These are phyloP conservation scores for Ditula angustiorana DNA, from an alignment of 2,888 invertebrate species.

Conservation along the genomic window DNA sequence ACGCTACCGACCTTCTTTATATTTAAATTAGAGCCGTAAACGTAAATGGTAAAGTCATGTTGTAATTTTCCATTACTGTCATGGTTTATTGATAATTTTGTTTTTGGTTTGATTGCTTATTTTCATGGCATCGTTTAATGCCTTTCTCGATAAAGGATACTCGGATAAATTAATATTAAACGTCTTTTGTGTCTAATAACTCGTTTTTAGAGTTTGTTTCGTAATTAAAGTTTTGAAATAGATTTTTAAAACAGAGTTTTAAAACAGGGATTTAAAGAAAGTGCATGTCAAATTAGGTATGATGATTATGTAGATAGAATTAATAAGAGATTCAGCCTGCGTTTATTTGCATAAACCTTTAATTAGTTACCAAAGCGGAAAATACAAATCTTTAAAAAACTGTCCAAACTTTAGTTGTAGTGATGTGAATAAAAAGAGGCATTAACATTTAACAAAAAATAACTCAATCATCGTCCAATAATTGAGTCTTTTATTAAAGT, in stretches of 20 bases:
- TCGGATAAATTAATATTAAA: not conserved
- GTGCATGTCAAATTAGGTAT: too few species aligned
- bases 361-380: too few species aligned
- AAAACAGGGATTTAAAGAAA: too few species aligned
- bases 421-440: not conserved
- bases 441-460: constrained; percentile 21
- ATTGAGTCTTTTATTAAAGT: constrained; percentile 38
- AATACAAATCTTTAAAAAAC: too few species aligned
- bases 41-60: constrained; percentile 8
- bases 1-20: constrained; percentile 30
- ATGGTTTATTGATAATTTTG: constrained; percentile 17
- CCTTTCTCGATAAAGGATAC: not conserved
- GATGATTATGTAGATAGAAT: too few species aligned
- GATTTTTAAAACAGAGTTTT: not conserved
- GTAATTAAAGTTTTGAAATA: not conserved
- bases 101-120: constrained; percentile 19
- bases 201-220: not conserved
- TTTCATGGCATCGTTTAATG: constrained; percentile 8
- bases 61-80: constrained; percentile 28
- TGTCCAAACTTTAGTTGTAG: too few species aligned
- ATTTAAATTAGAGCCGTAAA: constrained; percentile 22
- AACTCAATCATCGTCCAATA: constrained; percentile 30
- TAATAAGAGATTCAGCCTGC: too few species aligned
- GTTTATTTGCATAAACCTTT: too few species aligned
- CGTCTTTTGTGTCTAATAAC: not conserved